Evolutionary conservation across 2,888 invertebrate species (phyloP).

Genomic region (Athrips mouffetella): DNA sequence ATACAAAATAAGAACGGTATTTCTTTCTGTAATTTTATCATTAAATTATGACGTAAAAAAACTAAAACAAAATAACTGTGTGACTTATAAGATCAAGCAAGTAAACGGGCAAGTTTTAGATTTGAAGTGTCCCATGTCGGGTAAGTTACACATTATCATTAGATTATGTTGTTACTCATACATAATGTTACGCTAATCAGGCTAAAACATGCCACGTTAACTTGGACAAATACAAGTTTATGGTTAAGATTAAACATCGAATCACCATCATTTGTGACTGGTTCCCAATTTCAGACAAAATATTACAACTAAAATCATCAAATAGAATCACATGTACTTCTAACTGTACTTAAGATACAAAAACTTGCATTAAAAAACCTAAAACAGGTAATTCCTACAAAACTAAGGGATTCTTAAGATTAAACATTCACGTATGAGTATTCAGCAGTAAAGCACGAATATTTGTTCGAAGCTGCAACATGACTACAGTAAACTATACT

Average conservation of each 20-base stretch:
- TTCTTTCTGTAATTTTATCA: conserved; percentile 47
- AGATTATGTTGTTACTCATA: neutral
- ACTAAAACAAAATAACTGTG: conserved; percentile 31
- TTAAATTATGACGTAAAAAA: conserved; percentile 44
- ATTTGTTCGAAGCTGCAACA: conserved; percentile 75
- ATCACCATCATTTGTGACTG: conserved; percentile 47
- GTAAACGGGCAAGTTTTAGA: conserved; percentile 3
- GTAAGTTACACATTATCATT: too few species aligned
- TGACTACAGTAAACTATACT: conserved; percentile 52
- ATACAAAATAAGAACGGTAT: conserved; percentile 51
- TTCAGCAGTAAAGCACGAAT: conserved; percentile 76
- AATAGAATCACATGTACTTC: conserved; percentile 74
- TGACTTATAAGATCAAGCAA: conserved; percentile 4
- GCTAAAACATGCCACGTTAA: neutral
- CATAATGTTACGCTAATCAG: neutral
- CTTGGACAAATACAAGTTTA: neutral
- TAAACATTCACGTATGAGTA: conserved; percentile 76
- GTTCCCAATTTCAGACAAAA: conserved; percentile 35
- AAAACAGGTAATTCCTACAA: conserved; percentile 47
- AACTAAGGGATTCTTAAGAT: conserved; percentile 59
- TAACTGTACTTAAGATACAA: conserved; percentile 70
- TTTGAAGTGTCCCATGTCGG: too few species aligned
- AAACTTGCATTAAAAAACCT: conserved; percentile 61
- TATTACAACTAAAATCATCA: conserved; percentile 58
- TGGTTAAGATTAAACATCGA: neutral